Conservation (phyloP, 64 coral and sea anemone species). For the Montipora cactus region DNA sequence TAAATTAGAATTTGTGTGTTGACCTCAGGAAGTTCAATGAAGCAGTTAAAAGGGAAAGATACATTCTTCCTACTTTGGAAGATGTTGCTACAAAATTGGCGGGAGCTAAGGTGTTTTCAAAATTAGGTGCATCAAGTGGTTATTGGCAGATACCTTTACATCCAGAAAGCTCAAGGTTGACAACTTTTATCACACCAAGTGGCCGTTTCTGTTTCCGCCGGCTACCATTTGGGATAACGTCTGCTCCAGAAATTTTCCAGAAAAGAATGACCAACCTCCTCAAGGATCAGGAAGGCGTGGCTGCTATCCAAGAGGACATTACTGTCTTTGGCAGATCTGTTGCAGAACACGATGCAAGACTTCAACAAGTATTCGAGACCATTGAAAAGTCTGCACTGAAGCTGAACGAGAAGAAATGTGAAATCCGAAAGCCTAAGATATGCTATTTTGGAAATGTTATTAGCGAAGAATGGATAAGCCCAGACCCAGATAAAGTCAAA, state of each 20-base stretch:
- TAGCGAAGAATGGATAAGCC: no score
- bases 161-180: not conserved
- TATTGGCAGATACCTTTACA: slow-evolving; percentile 22
- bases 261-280: slow-evolving; percentile 32
- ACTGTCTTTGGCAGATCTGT: slow-evolving; percentile 7
- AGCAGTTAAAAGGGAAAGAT: slow-evolving; percentile 37
- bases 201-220: slow-evolving; percentile 21
- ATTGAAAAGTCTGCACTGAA: slow-evolving; percentile 20
- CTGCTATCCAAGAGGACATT: slow-evolving; percentile 29
- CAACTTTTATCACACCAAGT: slow-evolving; percentile 30
- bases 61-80: slow-evolving; percentile 43
- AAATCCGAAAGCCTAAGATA: not conserved
- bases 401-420: slow-evolving; percentile 13
- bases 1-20: slow-evolving; percentile 1
- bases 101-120: slow-evolving; percentile 31
- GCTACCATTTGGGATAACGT: slow-evolving; percentile 29
- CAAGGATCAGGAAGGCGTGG: slow-evolving; percentile 12
- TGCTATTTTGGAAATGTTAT: not conserved
- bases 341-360: slow-evolving; percentile 19
- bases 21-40: slow-evolving; percentile 27
- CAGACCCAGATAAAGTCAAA: no score
- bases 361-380: not conserved
- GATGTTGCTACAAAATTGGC: slow-evolving; percentile 32
- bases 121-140: slow-evolving; percentile 18
- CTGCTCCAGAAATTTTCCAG: slow-evolving; percentile 24